Evolutionary conservation across 2,113 vertebrate genomes (phyloP), one percentile per base, ranked within the genome.

Genomic region (Toxostoma redivivum): DNA sequence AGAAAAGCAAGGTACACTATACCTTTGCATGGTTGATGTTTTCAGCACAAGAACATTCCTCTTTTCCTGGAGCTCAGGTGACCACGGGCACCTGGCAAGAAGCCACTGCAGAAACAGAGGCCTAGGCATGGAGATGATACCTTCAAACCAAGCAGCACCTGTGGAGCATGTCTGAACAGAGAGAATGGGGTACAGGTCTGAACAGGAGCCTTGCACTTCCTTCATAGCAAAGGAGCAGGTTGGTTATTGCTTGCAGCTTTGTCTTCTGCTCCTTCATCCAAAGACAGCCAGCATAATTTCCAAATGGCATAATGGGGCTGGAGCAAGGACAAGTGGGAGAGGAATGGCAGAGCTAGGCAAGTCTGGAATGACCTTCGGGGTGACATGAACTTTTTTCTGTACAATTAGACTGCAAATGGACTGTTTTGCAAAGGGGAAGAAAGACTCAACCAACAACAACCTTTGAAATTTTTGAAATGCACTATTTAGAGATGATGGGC

Each of bases 131-230:
- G 48, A 82, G n/a, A 37, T 24, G 57, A 18, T 7, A 23, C 28
- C 20, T 30, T 30, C 0, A 1, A 82, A 58, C 17, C 0, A 3
- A 57, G 53, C 2, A 6, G 38, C 27, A 45, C n/a, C 60, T 50
- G 65, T 35, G 61, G 38, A 47, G 51, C 5, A 2, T 35, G 21
- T 74, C 60, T 58, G 77, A 53, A 24, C 9, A 44, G 62, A 54
- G 42, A 28, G 15, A n/a, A 21, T 0, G 0, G 9, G 16, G 21
- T 12, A 10, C 21, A 21, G 31, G 77, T 53, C 30, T 54, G 47
- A 86, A 51, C 44, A 77, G 80, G 20, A 81, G 9, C 38, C 45
- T 81, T 58, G 65, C 25, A 6, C 42, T 61, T 45, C 23, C 30
- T 15, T 54, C 6, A 0, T 37, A 58, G 45, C 67, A 19, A 62